Evolutionary conservation across 2,888 invertebrate genomes (phyloP), one percentile per base, ranked within the genome.

Genomic region (Bursaphelenchus okinawaensis): DNA sequence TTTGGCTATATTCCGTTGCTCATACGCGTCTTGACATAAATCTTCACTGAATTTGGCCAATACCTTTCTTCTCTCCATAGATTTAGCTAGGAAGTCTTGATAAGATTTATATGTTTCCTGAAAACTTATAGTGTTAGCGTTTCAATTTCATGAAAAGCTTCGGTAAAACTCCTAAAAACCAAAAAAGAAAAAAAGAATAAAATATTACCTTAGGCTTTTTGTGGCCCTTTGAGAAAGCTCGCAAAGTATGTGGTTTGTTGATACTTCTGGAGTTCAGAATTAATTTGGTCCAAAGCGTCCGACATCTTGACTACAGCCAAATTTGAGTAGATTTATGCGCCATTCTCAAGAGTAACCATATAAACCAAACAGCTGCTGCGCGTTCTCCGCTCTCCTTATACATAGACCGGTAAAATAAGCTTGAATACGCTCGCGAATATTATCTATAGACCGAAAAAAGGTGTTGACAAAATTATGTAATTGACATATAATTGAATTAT

Each of bases 51-150:
- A 59, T 19, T 59, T 50, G 50, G 12, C 51, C 12, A 59, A 40
- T 9, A 52, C 9, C 19, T 27, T 22, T 12, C 29, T 31, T n/a
- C 60, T 22, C 22, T 22, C 52, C n/a, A 22, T 19, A 9, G 60
- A 59, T 19, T 50, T 20, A 24, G 52, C 23, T 16, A 59, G 9
- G 22, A 59, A 59, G n/a, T 29, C 20, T 9, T 24, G 60, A 20
- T 59, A 59, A n/a, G 60, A 59, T 16, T 22, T 50, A 24, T 40
- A 59, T 24, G 31, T 28, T 7, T 59, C 60, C 60, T 54, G 54
- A 12, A 26, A 24, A 8, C 8, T 26, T 27, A 56, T 20, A 23
- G 1, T 4, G 19, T 7, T 7, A 16, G 23, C 6, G 23, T 51
- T n/a, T 59, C 12, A 40, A 40, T 4, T n/a, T n/a, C n/a, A n/a